A percentile compares a stretch with the other conserved stretches of the same genome.
phyloP scores from a whole-genome alignment of 2,113 vertebrate species.

The Channa argus region DNA sequence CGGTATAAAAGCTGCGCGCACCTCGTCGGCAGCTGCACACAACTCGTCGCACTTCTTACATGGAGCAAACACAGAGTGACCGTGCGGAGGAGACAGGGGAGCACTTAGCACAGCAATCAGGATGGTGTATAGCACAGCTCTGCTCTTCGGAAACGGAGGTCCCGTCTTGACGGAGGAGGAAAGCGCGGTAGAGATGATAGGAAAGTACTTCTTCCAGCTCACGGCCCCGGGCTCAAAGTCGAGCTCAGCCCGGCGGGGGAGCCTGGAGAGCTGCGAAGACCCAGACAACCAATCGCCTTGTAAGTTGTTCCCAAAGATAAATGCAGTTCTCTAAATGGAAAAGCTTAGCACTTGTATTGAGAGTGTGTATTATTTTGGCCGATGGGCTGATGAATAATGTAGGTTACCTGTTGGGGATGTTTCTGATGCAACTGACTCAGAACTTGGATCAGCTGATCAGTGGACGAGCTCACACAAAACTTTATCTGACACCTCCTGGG shows the following conservation, averaged over 20 bases:
- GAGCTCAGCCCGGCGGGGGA: constrained; percentile 53
- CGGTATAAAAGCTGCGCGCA: constrained; percentile 55
- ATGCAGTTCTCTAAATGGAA: no score
- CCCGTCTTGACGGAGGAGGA: constrained; percentile 62
- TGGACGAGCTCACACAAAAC: background rate
- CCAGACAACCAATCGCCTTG: constrained; percentile 39
- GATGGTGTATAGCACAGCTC: constrained; percentile 80
- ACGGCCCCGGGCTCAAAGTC: constrained; percentile 18
- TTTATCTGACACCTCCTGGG: no score
- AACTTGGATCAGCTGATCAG: constrained; percentile 60
- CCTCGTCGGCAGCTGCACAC: accelerated
- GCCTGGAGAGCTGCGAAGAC: constrained; percentile 74
- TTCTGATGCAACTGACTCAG: constrained; percentile 55
- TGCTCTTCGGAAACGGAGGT: constrained; percentile 65
- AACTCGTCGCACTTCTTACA: constrained; percentile 16
- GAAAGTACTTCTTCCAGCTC: constrained; percentile 62
- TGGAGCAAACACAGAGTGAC: constrained; percentile 45
- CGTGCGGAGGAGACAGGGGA: constrained; percentile 44
- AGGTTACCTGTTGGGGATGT: background rate
- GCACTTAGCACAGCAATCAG: constrained; percentile 3
- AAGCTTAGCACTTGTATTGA: no score
- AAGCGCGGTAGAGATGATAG: constrained; percentile 65
- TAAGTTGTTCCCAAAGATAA: constrained; percentile 57
- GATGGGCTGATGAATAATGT: no score
- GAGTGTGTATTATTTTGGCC: no score